A percentile compares a stretch with the other conserved stretches of the same genome.
These are phyloP conservation scores for Anolis carolinensis DNA, from an alignment of 2,113 vertebrate species.

Conservation along the genomic window DNA sequence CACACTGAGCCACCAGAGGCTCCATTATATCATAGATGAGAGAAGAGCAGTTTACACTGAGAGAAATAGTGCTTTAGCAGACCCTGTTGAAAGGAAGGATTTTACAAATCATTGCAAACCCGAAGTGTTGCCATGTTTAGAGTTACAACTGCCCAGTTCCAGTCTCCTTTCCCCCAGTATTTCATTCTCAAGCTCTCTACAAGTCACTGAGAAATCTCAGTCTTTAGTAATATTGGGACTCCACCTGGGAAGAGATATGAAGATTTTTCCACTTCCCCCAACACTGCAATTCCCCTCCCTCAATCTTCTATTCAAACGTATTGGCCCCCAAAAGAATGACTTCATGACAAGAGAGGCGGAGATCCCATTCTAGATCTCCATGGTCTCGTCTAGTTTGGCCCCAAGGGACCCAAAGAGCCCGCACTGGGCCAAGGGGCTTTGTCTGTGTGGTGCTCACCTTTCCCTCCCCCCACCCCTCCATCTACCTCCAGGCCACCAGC, in stretches of 20 bases:
- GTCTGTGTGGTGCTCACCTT: not conserved
- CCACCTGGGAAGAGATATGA: too few species aligned
- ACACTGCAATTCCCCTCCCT: not conserved
- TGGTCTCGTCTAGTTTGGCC: not conserved
- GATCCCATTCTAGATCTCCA: not conserved
- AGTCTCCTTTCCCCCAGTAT: not conserved
- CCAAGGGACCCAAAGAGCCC: not conserved
- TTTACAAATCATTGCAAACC: not conserved
- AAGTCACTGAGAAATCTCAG: not conserved
- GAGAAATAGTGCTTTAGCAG: too few species aligned
- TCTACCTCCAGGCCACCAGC: slow-evolving; percentile 80
- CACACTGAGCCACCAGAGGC: too few species aligned
- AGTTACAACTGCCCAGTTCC: not conserved
- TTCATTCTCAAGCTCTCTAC: not conserved
- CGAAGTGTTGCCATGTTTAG: not conserved
- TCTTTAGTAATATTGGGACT: too few species aligned
- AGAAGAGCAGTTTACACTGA: too few species aligned
- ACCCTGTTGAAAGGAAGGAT: too few species aligned
- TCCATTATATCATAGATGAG: too few species aligned
- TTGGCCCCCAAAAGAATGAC: too few species aligned
- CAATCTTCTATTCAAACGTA: not conserved
- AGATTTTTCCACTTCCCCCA: not conserved
- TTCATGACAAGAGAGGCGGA: not conserved
- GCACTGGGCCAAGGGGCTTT: not conserved
- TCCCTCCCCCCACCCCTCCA: slow-evolving; percentile 20